phyloP scores from a whole-genome alignment of 2,113 vertebrate genomes.

The Sarotherodon lohbergeri region DNA sequence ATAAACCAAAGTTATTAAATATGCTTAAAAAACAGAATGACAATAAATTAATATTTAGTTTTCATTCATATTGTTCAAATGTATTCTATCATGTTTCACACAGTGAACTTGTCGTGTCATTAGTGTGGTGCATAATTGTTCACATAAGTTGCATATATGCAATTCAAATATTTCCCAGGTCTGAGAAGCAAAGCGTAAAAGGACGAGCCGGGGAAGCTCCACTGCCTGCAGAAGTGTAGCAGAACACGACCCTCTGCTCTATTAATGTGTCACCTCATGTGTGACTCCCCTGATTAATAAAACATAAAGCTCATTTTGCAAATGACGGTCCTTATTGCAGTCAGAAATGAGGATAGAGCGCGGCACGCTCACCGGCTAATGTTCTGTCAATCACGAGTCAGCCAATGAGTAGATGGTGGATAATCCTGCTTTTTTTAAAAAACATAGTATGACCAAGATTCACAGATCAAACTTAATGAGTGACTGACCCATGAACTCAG shows the following conservation, averaged over 20 bases:
- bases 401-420: background rate
- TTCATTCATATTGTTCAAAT: background rate
- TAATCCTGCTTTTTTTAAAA: background rate
- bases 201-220: background rate
- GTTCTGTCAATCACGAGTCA: background rate
- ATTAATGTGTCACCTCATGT: background rate
- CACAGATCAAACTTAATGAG: background rate
- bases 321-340: background rate
- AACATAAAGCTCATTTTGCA: background rate
- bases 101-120: background rate
- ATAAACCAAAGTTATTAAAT: background rate
- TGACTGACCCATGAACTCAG: too few relatives aligned
- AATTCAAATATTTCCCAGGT: background rate
- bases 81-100: background rate
- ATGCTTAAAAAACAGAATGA: background rate
- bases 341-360: background rate
- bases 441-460: background rate
- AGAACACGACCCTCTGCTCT: background rate
- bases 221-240: background rate
- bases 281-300: background rate
- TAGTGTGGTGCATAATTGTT: background rate
- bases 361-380: background rate
- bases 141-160: background rate
- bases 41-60: background rate
- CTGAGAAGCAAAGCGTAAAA: background rate